Evolutionary conservation across 2,888 invertebrate genomes (phyloP).

Genomic region (Sphecodes monilicornis): DNA sequence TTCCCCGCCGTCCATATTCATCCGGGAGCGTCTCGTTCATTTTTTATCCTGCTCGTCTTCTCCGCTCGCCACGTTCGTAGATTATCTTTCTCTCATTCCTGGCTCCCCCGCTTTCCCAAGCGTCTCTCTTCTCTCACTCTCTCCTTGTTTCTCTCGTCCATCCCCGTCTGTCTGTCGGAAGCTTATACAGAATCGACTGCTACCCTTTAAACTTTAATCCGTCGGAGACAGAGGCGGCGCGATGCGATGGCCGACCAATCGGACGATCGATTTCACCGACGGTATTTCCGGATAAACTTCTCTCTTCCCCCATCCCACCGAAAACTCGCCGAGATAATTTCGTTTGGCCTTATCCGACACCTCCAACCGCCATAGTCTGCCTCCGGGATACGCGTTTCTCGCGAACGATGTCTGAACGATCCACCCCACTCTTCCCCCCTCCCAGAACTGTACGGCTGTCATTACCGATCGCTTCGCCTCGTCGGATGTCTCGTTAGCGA

Average conservation of each 20-base stretch:
- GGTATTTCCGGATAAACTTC: conserved; percentile 56
- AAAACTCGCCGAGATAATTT: conserved; percentile 38
- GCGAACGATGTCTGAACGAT: neutral
- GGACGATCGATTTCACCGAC: conserved; percentile 52
- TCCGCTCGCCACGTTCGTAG: conserved; percentile 3
- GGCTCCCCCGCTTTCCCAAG: neutral
- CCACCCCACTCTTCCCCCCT: too few species aligned
- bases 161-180: conserved; percentile 24
- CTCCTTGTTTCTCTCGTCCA: neutral
- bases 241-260: conserved; percentile 36
- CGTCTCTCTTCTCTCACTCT: too few species aligned
- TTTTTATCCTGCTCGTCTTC: conserved; percentile 40
- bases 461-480: conserved; percentile 18
- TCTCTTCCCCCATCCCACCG: neutral
- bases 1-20: conserved; percentile 25
- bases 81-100: neutral
- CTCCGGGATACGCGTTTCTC: neutral
- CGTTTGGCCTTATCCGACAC: conserved; percentile 33
- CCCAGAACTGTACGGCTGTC: neutral
- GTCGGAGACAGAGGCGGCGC: conserved; percentile 50
- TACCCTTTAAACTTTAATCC: conserved; percentile 62
- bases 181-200: conserved; percentile 53
- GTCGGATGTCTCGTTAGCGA: neutral
- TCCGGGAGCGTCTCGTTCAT: conserved; percentile 50
- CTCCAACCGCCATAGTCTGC: neutral